Conservation (phyloP, 2,888 invertebrate genomes). For the Neoaliturus tenellus region DNA sequence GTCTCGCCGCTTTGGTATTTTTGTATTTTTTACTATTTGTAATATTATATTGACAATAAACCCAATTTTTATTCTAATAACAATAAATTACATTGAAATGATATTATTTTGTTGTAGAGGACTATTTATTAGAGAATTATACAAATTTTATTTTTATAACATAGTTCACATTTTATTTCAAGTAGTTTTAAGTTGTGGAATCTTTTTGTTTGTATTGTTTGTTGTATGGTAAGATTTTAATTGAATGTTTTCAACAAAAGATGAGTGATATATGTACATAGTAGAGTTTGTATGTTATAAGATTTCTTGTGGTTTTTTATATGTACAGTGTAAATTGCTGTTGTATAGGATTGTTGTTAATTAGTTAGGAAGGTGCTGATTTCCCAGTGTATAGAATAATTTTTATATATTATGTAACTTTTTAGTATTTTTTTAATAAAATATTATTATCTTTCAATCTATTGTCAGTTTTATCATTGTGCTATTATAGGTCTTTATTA, state of each 20-base stretch:
- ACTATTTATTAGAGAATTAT: background rate
- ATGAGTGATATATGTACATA: slow-evolving; percentile 28
- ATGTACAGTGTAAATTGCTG: slow-evolving; percentile 39
- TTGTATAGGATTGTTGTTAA: slow-evolving; percentile 37
- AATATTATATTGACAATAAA: slow-evolving; percentile 33
- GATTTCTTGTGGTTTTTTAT: background rate
- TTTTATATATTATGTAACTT: slow-evolving; percentile 19
- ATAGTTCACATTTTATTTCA: background rate
- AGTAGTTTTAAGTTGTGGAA: background rate
- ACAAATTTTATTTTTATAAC: slow-evolving; percentile 27
- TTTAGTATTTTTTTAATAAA: background rate
- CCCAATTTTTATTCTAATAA: background rate
- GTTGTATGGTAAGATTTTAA: background rate
- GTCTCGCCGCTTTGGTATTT: background rate
- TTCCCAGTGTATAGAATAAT: slow-evolving; percentile 16
- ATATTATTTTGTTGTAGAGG: slow-evolving; percentile 1
- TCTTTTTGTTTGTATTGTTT: background rate
- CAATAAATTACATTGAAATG: background rate
- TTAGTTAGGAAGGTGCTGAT: slow-evolving; percentile 35
- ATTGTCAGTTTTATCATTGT: no score
- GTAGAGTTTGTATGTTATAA: background rate
- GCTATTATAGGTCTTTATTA: no score
- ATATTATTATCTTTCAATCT: no score
- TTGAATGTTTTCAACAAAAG: background rate
- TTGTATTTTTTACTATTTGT: background rate